Evolutionary conservation across 2,888 invertebrate species (phyloP), one percentile per base, ranked within the genome.

Genomic region (Drosophila dives): DNA sequence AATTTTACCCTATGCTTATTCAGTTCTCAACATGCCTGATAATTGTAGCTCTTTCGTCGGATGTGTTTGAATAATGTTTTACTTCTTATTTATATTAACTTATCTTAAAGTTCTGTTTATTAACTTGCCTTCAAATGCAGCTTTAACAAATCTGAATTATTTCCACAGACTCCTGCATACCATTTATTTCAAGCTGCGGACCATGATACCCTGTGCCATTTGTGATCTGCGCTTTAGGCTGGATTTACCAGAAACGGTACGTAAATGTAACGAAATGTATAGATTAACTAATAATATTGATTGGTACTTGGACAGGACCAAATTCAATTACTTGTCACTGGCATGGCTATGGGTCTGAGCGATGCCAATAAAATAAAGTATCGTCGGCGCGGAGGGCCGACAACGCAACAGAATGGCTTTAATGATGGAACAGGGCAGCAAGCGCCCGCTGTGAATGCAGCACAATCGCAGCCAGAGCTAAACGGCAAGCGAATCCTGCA

Each of bases 151-250:
- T 34, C 23, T n/a, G 11, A 6, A 26, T 23, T 11, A 8, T n/a
- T 29, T 38, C n/a, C 26, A 38, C 62, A 94, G 95, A 80, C 94
- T 96, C 60, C 91, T 96, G 34, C 95, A 96, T 94, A 96, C 96
- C 73, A 95, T 98, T 56, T 97, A 96, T 90, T 98, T 98, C 93
- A 99, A 98, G 93, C 94, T 99, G 85, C 94, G 98, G 15, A 94
- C 97, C 17, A 95, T 98, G 95, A 95, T 96, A 72, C 98, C 98
- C 0, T 97, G 97, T 92, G 97, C 97, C 20, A 94, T 99, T 23
- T 96, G 96, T 76, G 95, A 97, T 91, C 94, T 98, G 36, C 94
- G 95, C 84, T 97, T 98, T 92, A 95, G 96, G 73, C 94, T 98
- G 1, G 97, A 97, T 81, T 94, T 98, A 78, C 97, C 98, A 0